Percentiles rank a stretch among this genome's conserved stretches.
These are phyloP conservation scores for Eutolmus rufibarbis DNA, from an alignment of 2,888 invertebrate species.

Conservation along the genomic window DNA sequence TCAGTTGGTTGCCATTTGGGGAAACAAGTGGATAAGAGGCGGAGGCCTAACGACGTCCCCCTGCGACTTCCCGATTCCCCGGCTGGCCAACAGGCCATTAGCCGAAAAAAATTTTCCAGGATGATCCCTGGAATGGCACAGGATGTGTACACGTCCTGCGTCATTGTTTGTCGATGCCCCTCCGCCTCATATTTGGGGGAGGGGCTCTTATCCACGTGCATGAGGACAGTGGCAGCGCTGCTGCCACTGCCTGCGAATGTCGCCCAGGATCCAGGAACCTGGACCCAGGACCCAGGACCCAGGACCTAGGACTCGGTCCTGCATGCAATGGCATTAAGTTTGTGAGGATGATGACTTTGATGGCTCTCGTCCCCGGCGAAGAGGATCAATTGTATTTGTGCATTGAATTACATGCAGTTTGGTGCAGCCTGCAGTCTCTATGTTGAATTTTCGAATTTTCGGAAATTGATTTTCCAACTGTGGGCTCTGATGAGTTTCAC, in stretches of 20 bases:
- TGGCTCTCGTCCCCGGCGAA: conserved; percentile 11
- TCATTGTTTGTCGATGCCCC: conserved; percentile 36
- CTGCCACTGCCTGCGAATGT: not conserved
- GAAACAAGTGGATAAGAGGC: conserved; percentile 32
- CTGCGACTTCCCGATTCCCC: not conserved
- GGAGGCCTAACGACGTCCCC: not conserved
- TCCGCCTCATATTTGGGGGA: not conserved
- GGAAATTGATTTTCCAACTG: conserved; percentile 38
- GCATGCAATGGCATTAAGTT: conserved; percentile 10
- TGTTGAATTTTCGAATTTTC: conserved; percentile 28
- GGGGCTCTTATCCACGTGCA: not conserved
- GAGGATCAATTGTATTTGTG: conserved; percentile 39
- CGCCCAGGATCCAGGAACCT: not conserved
- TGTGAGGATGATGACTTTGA: conserved; percentile 33
- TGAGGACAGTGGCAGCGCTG: not conserved
- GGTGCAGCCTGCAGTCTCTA: conserved; percentile 16
- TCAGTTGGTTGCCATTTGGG: conserved; percentile 20
- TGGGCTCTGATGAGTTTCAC: conserved; percentile 31
- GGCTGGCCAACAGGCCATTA: not conserved
- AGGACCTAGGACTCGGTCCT: not conserved
- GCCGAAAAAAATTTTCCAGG: conserved; percentile 1
- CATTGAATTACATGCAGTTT: conserved; percentile 34
- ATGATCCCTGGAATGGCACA: not conserved
- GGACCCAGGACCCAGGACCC: not conserved
- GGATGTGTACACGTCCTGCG: conserved; percentile 29